phyloP scores from a whole-genome alignment of 2,113 vertebrate species.

The Hydropotes inermis region DNA sequence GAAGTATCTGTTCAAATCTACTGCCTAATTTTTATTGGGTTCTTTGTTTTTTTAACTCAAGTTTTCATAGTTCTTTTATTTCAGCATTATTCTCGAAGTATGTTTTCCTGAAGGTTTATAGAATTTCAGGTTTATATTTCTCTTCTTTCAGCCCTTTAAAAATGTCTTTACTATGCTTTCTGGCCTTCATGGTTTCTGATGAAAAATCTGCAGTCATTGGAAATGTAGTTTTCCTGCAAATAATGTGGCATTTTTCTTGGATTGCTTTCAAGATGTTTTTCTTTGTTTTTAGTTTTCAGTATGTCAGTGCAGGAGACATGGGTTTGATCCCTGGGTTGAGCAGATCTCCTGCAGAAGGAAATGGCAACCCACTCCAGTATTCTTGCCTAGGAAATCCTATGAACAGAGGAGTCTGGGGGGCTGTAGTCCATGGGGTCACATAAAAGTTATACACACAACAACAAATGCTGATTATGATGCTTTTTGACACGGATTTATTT shows the following conservation, averaged over 20 bases:
- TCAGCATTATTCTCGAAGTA: background rate
- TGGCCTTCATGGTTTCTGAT: background rate
- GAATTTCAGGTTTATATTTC: background rate
- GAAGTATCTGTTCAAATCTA: background rate
- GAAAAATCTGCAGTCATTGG: background rate
- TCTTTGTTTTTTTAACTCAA: background rate
- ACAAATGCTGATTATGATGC: background rate
- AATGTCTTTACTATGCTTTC: background rate
- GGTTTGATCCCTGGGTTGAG: background rate
- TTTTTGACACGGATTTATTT: background rate
- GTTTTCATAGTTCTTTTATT: background rate
- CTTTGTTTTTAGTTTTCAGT: background rate
- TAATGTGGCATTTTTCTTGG: background rate
- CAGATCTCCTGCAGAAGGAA: background rate
- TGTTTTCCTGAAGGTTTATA: background rate
- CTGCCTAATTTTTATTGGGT: background rate
- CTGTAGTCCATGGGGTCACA: background rate
- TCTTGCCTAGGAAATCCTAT: background rate
- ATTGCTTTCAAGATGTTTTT: background rate
- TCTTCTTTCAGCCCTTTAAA: background rate
- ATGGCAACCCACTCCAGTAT: background rate
- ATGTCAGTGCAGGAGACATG: background rate
- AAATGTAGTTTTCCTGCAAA: background rate
- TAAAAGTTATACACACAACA: background rate
- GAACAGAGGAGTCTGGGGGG: background rate